phyloP scores from a whole-genome alignment of 2,113 vertebrate species.

The Oostethus manadensis region DNA sequence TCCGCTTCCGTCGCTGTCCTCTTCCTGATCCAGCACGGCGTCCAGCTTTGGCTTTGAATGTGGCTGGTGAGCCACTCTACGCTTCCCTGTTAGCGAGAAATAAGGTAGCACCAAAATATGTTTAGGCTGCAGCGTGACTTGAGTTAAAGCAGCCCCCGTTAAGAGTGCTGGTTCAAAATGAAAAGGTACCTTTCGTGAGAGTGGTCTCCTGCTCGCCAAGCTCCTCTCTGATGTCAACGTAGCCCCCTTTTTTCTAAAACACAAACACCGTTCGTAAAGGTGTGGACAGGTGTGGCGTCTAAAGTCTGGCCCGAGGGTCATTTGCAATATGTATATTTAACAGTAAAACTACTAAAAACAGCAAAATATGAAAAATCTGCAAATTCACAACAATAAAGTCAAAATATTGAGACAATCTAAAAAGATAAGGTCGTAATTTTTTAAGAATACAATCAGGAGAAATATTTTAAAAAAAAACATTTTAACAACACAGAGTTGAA shows the following conservation, averaged over 20 bases:
- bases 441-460: too few relatives aligned
- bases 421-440: too few relatives aligned
- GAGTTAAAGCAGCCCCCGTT: not conserved
- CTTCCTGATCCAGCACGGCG: constrained; percentile 60
- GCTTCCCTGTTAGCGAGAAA: constrained; percentile 72
- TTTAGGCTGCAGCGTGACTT: not conserved
- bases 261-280: constrained; percentile 11
- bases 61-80: constrained; percentile 83
- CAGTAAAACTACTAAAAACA: too few relatives aligned
- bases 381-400: too few relatives aligned
- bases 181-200: constrained; percentile 73
- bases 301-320: too few relatives aligned
- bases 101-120: not conserved
- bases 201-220: constrained; percentile 64
- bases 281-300: not conserved
- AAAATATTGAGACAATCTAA: too few relatives aligned
- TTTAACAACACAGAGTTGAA: too few relatives aligned
- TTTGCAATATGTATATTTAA: too few relatives aligned
- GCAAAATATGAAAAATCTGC: too few relatives aligned
- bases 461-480: too few relatives aligned
- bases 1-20: constrained; percentile 46
- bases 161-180: not conserved
- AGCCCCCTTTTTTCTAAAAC: constrained; percentile 77
- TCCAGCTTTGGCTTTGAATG: constrained; percentile 86
- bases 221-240: constrained; percentile 90